Base-by-base conservation (phyloP, 2,888 invertebrate species). In the Melitaea athalia region DNA sequence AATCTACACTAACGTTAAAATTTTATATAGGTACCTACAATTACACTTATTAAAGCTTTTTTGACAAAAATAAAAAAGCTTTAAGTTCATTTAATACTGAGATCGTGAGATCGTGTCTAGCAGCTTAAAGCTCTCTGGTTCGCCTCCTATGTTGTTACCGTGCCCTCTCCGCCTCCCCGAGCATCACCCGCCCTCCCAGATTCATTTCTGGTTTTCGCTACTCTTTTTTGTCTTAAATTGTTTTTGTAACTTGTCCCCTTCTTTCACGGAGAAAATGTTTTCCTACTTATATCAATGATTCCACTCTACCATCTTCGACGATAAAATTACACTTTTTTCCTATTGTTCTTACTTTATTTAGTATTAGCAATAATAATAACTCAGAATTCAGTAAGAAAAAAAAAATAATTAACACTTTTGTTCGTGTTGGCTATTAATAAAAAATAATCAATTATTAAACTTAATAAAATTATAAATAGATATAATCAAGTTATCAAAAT, bases 181-280 rank as follows among this genome's bases (percentile, higher is more conserved):
- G 85, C 86, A 83, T 84, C 85, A 79, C 74, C 78, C 86, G 80
- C 87, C 89, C 87, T 85, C 85, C 85, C 88, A 85, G 86, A 89
- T 89, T 91, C 91, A 90, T 89, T 91, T 88, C 90, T 90, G 88
- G 87, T 89, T 88, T 87, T 90, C 89, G 87, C 85, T 90, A 85
- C 88, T 89, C 90, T 91, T 91, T 90, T 90, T 91, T 90, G 88
- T 89, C 90, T 90, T 87, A 86, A 88, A 89, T 87, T 85, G 88
- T 88, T 88, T 88, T 85, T 82, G 85, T 81, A 85, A 88, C 85
- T 89, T 88, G 85, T 87, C 81, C 79, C 85, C 83, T 84, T 83
- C 77, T 80, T 85, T 81, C 74, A 75, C 72, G 67, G 72, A 79
- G 78, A 78, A 79, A 82, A 80, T 80, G 74, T 78, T 77, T 77